Base-by-base conservation (phyloP, 2,113 vertebrate species). In the Harpagus bidentatus region DNA sequence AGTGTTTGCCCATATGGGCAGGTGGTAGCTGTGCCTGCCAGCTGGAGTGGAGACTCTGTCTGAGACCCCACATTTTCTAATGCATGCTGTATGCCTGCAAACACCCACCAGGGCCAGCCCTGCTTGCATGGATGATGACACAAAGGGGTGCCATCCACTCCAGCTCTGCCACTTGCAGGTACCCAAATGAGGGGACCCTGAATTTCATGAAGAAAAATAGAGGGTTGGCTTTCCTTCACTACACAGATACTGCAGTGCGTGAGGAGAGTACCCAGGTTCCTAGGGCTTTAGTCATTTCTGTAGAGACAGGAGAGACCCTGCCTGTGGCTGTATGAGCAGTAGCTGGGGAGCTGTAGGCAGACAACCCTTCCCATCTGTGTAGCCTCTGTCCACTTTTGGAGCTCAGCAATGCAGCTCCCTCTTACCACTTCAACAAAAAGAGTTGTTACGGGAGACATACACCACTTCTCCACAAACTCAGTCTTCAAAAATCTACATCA, bases 101-200 rank as follows among this genome's bases (percentile, higher is more conserved):
- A 71, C 18, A 34, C 10, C 23, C 67, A 20, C 6, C 4, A 48
- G 29, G 13, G 21, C 81, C 90, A 71, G 87, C 58, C 52, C 72
- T 55, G 28, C 19, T 58, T 16, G 28, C 38, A 32, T 0, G 7
- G 43, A 15, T 4, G 2, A 11, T 2, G 14, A 25, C 6, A 6
- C 40, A 20, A 42, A 90, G 7, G 23, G 15, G 2, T 45, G 38
- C 53, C 58, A 14, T 32, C 74, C 31, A 3, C 71, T 67, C 38
- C 52, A 55, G 29, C 29, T 43, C 52, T 55, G 50, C 25, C 65
- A 79, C 40, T 56, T 79, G 52, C 32, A 73, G 38, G 31, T 23
- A 34, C 22, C 17, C 29, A 32, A 47, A 21, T 0, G 8, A 43
- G 34, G 4, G 12, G 31, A 83, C 16, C 9, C 13, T 83, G 66